phyloP scores from a whole-genome alignment of 2,113 vertebrate species.

The Dipodomys ordii region DNA sequence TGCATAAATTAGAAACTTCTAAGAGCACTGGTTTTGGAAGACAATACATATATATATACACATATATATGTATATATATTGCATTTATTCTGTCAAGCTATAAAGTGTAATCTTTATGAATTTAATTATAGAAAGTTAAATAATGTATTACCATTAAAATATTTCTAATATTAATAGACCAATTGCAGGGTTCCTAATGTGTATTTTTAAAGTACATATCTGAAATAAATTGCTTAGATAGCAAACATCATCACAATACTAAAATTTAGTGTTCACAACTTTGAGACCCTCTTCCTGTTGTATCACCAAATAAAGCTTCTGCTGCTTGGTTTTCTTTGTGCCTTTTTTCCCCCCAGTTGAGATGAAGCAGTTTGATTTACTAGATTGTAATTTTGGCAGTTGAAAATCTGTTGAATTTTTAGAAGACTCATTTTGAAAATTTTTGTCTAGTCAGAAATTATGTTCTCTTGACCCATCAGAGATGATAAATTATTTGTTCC shows the following conservation, averaged over 20 bases:
- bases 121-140: conserved; percentile 85
- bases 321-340: conserved; percentile 89
- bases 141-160: conserved; percentile 88
- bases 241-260: conserved; percentile 77
- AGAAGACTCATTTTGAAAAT: conserved; percentile 32
- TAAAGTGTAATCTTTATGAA: conserved; percentile 85
- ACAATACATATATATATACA: conserved; percentile 80
- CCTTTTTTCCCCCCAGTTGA: conserved; percentile 37
- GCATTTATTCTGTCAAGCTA: conserved; percentile 85
- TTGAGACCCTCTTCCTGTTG: conserved; percentile 85
- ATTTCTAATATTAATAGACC: conserved; percentile 85
- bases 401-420: conserved; percentile 9
- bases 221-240: conserved; percentile 80
- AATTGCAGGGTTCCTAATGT: conserved; percentile 83
- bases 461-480: not conserved
- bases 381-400: not conserved
- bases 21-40: conserved; percentile 84
- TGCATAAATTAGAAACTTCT: conserved; percentile 83
- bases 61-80: conserved; percentile 45
- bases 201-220: conserved; percentile 84
- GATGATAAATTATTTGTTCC: conserved; percentile 15
- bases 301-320: conserved; percentile 94
- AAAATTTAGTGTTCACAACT: conserved; percentile 55
- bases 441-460: conserved; percentile 34
- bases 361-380: conserved; percentile 64